A percentile compares a stretch with the other conserved stretches of the same genome.
Evolutionary conservation across 2,888 invertebrate genomes (phyloP).

Genomic region (Dendrolimus houi): DNA sequence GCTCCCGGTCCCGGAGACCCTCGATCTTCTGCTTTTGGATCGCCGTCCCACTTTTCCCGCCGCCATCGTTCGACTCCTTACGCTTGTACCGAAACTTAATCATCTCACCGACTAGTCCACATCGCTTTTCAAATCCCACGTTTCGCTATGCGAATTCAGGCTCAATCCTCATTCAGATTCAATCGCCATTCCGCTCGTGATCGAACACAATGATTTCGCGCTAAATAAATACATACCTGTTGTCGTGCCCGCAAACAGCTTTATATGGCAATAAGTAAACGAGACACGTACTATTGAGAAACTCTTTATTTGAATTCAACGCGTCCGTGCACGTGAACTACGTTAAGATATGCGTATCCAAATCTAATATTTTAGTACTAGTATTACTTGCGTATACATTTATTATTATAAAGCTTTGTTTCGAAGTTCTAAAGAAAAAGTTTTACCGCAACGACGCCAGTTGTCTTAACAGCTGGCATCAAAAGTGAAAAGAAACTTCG

Average conservation of each 20-base stretch:
- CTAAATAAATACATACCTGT: constrained; percentile 49
- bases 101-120: constrained; percentile 66
- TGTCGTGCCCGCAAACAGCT: constrained; percentile 41
- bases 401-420: constrained; percentile 1
- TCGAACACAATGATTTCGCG: constrained; percentile 53
- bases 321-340: constrained; percentile 17
- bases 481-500: too few relatives aligned
- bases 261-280: constrained; percentile 61
- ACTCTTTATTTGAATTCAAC: constrained; percentile 55
- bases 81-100: constrained; percentile 81
- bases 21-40: constrained; percentile 70
- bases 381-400: constrained; percentile 11
- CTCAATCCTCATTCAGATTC: constrained; percentile 35
- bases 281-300: constrained; percentile 51
- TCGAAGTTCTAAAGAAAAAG: constrained; percentile 14
- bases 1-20: constrained; percentile 55
- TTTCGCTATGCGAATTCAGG: constrained; percentile 18
- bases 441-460: constrained; percentile 60
- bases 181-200: constrained; percentile 36
- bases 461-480: constrained; percentile 13
- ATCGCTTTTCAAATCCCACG: constrained; percentile 25
- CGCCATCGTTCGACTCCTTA: constrained; percentile 67
- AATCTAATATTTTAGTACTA: constrained; percentile 14
- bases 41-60: constrained; percentile 44
- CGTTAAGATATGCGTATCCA: constrained; percentile 36